Conservation (phyloP, 2,113 vertebrate genomes). For the Notarius quadriscutis region DNA sequence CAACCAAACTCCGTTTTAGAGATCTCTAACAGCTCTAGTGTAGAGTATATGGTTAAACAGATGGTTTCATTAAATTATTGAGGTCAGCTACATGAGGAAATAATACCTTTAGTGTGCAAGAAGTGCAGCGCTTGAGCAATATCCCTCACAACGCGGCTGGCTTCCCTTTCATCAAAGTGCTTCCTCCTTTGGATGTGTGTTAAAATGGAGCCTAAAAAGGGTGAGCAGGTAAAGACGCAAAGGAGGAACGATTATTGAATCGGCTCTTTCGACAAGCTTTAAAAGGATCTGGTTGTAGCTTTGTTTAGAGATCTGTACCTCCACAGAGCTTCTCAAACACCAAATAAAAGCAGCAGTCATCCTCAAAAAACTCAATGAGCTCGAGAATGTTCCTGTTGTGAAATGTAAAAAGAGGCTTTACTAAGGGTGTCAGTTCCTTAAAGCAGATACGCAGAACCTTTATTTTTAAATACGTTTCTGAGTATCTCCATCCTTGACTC, state of each 20-base stretch:
- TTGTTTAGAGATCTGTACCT: conserved; percentile 71
- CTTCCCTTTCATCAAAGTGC: conserved; percentile 93
- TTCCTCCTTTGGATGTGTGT: conserved; percentile 91
- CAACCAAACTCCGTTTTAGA: neutral
- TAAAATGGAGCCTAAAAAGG: conserved; percentile 85
- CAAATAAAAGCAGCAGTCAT: conserved; percentile 89
- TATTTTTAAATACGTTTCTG: too few relatives aligned
- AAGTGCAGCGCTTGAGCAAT: conserved; percentile 91
- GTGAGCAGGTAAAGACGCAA: neutral
- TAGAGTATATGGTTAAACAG: neutral
- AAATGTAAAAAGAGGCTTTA: conserved; percentile 32
- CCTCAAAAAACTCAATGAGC: conserved; percentile 95
- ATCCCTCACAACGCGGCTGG: conserved; percentile 90
- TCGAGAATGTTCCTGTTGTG: conserved; percentile 90
- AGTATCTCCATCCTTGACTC: too few relatives aligned
- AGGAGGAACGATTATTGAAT: neutral
- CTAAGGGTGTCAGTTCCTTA: neutral
- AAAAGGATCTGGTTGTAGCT: neutral
- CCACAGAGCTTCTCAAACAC: conserved; percentile 96
- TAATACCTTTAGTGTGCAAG: conserved; percentile 90
- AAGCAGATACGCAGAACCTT: too few relatives aligned
- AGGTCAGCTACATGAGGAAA: neutral
- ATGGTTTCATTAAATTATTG: too few relatives aligned
- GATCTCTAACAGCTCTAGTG: neutral
- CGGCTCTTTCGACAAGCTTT: neutral